Percentiles rank a stretch among this genome's conserved stretches.
Evolutionary conservation across 2,797 vertebrate species (phyloP).

Genomic region (Microctenopoma stevenorrisi): DNA sequence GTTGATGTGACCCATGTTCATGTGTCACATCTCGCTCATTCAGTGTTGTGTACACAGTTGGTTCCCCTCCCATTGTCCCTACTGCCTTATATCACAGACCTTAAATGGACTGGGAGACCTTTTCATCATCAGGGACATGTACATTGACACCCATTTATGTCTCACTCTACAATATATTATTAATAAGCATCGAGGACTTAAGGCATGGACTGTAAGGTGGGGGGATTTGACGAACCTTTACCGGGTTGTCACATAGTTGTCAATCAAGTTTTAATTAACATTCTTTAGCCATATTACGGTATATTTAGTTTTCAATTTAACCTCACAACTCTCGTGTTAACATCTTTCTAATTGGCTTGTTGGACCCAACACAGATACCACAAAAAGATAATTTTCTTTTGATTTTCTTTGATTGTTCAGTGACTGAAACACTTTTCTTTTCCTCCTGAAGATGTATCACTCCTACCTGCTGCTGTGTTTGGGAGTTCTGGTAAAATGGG

Average conservation of each 20-base stretch:
- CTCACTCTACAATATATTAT: neutral
- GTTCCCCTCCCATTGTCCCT: constrained; percentile 30
- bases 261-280: no score
- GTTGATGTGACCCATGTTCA: neutral
- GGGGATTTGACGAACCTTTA: neutral
- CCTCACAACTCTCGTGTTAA: neutral
- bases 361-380: no score
- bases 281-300: no score
- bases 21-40: constrained; percentile 16
- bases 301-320: no score
- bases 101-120: neutral
- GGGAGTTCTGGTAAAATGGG: constrained; percentile 18
- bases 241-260: neutral
- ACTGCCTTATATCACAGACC: constrained; percentile 31
- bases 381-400: no score
- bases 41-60: constrained; percentile 57
- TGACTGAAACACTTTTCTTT: neutral
- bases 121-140: constrained; percentile 1
- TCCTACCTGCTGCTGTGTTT: constrained; percentile 34
- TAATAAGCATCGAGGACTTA: neutral
- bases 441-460: constrained; percentile 41
- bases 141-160: neutral
- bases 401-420: no score
- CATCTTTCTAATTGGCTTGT: neutral
- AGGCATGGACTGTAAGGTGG: constrained; percentile 36